A percentile compares a stretch with the other conserved stretches of the same genome.
Evolutionary conservation across 2,888 invertebrate species (phyloP).

Genomic region (Thecophora atra): DNA sequence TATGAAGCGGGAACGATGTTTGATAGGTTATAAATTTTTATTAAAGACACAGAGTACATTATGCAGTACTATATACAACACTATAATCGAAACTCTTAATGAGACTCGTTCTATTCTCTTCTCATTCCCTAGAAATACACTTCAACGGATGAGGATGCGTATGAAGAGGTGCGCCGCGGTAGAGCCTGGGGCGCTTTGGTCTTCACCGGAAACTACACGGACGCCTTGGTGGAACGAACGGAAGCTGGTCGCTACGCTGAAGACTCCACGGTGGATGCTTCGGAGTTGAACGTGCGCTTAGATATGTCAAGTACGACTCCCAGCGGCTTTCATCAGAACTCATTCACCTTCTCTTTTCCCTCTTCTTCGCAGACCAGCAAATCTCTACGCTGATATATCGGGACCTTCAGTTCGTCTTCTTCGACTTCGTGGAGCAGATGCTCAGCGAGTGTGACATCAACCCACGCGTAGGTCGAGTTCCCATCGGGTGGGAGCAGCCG

Average conservation of each 20-base stretch:
- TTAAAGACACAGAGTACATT: constrained; percentile 10
- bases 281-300: constrained; percentile 77
- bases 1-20: background rate
- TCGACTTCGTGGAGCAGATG: constrained; percentile 75
- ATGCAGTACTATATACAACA: constrained; percentile 9
- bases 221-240: constrained; percentile 72
- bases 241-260: constrained; percentile 71
- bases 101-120: background rate
- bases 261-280: constrained; percentile 70
- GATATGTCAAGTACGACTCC: constrained; percentile 82
- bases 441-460: constrained; percentile 74
- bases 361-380: constrained; percentile 79
- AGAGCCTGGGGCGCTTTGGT: constrained; percentile 80
- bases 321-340: background rate
- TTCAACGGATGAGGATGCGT: constrained; percentile 70
- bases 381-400: constrained; percentile 82
- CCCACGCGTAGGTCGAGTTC: constrained; percentile 68
- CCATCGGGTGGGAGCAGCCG: constrained; percentile 74
- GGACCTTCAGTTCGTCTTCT: constrained; percentile 78
- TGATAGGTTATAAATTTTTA: constrained; percentile 8
- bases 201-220: constrained; percentile 81
- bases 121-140: constrained; percentile 42
- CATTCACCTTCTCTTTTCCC: constrained; percentile 10
- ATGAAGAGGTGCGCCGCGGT: constrained; percentile 74
- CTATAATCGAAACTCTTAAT: background rate